Conservation (phyloP, 1,140 invertebrate species). For the Drosophila lacteicornis region DNA sequence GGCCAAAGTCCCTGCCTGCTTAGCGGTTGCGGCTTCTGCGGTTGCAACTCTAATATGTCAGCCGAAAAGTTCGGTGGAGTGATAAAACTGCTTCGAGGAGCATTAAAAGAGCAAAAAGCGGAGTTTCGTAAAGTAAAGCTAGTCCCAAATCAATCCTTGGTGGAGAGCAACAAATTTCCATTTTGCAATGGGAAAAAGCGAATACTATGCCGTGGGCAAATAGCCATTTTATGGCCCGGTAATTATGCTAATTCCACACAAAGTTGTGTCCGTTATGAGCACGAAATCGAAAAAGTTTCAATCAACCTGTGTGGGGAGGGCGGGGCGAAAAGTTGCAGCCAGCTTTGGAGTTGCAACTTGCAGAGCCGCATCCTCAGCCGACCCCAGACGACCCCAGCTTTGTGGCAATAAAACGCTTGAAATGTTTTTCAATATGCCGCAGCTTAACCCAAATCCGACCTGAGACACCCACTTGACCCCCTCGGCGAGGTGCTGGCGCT, state of each 20-base stretch:
- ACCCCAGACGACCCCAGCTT: slow-evolving; percentile 36
- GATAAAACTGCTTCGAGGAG: slow-evolving; percentile 66
- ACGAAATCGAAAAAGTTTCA: slow-evolving; percentile 82
- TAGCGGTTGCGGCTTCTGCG: slow-evolving; percentile 67
- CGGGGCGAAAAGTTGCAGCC: slow-evolving; percentile 46
- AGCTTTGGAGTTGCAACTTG: slow-evolving; percentile 74
- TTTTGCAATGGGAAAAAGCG: slow-evolving; percentile 1
- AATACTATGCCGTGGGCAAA: slow-evolving; percentile 54
- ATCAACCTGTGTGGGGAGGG: slow-evolving; percentile 50
- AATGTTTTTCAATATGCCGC: slow-evolving; percentile 78
- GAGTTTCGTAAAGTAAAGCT: not conserved
- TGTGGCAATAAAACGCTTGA: slow-evolving; percentile 72
- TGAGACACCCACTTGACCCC: slow-evolving; percentile 65
- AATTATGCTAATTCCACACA: slow-evolving; percentile 77
- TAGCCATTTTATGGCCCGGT: slow-evolving; percentile 72
- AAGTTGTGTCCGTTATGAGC: slow-evolving; percentile 74
- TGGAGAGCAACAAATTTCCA: slow-evolving; percentile 28
- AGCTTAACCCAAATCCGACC: slow-evolving; percentile 66
- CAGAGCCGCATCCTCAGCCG: slow-evolving; percentile 30
- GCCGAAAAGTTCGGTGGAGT: slow-evolving; percentile 60
- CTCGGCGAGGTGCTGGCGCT: slow-evolving; percentile 18
- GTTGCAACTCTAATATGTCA: slow-evolving; percentile 76
- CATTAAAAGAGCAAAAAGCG: slow-evolving; percentile 38
- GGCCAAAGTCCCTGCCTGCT: slow-evolving; percentile 49
- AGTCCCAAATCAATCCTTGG: slow-evolving; percentile 36